A percentile compares a stretch with the other conserved stretches of the same genome.
phyloP scores from a whole-genome alignment of 2,888 invertebrate species.

The Dryobota labecula region DNA sequence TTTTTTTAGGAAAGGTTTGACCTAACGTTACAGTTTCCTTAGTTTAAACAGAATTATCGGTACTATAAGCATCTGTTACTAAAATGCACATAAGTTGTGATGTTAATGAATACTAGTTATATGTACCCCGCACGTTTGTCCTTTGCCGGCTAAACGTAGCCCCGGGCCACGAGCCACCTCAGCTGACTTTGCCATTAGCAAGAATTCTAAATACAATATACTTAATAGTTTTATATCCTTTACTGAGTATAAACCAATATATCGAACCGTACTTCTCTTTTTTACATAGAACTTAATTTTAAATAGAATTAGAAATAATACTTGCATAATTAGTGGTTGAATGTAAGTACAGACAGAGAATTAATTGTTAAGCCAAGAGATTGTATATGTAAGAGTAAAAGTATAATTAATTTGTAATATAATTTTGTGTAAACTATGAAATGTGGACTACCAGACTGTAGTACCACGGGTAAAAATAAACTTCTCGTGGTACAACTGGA shows the following conservation, averaged over 20 bases:
- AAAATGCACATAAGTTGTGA: background rate
- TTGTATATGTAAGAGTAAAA: too few species aligned
- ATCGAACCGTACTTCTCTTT: background rate
- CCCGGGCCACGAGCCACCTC: slow-evolving; percentile 50
- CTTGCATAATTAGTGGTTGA: background rate
- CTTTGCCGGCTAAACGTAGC: slow-evolving; percentile 45
- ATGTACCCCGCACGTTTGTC: slow-evolving; percentile 32
- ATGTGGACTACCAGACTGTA: too few species aligned
- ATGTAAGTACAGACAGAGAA: background rate
- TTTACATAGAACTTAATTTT: background rate
- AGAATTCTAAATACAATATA: slow-evolving; percentile 44
- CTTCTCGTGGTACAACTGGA: too few species aligned
- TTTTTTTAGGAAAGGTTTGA: too few species aligned
- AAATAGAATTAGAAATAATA: background rate
- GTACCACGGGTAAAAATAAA: too few species aligned
- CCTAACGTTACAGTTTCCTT: too few species aligned
- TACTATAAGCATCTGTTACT: background rate
- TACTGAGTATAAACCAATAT: slow-evolving; percentile 31
- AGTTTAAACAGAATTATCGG: background rate
- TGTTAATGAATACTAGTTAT: slow-evolving; percentile 22
- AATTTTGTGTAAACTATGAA: too few species aligned
- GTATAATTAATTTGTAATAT: too few species aligned
- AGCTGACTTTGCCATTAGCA: slow-evolving; percentile 57
- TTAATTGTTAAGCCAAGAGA: background rate
- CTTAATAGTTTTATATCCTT: slow-evolving; percentile 23